Evolutionary conservation across 1,140 invertebrate genomes (phyloP).

Genomic region (Aleiodes sp.): DNA sequence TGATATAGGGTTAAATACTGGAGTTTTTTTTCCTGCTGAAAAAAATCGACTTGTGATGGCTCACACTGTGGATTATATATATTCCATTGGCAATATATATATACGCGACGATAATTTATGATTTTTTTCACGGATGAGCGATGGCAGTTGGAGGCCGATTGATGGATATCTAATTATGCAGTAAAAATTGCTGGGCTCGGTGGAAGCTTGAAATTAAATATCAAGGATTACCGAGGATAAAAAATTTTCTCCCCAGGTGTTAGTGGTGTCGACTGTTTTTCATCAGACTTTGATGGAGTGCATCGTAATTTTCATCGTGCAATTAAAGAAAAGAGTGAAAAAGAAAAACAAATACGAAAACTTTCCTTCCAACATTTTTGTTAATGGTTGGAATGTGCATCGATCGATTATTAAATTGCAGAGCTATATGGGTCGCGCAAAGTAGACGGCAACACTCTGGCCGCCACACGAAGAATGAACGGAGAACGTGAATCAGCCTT

Average conservation of each 20-base stretch:
- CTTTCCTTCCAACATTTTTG: background rate
- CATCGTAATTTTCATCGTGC: constrained; percentile 3
- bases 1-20: no score
- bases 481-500: background rate
- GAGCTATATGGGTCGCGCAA: constrained; percentile 24
- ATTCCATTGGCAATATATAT: background rate
- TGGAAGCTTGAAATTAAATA: constrained; percentile 9
- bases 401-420: constrained; percentile 29
- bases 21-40: no score
- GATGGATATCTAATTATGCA: constrained; percentile 55
- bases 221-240: background rate
- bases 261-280: no score
- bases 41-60: no score
- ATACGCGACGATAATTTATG: constrained; percentile 21
- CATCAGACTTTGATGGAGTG: background rate
- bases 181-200: constrained; percentile 43
- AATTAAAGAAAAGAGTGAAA: no score
- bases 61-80: no score
- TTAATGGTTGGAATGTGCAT: constrained; percentile 23
- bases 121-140: constrained; percentile 3
- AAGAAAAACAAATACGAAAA: constrained; percentile 4
- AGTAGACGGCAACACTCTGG: background rate
- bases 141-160: constrained; percentile 40
- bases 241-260: background rate
- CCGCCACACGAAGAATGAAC: constrained; percentile 2